phyloP scores from a whole-genome alignment of 2,888 invertebrate species.

The Eupithecia vulgata region DNA sequence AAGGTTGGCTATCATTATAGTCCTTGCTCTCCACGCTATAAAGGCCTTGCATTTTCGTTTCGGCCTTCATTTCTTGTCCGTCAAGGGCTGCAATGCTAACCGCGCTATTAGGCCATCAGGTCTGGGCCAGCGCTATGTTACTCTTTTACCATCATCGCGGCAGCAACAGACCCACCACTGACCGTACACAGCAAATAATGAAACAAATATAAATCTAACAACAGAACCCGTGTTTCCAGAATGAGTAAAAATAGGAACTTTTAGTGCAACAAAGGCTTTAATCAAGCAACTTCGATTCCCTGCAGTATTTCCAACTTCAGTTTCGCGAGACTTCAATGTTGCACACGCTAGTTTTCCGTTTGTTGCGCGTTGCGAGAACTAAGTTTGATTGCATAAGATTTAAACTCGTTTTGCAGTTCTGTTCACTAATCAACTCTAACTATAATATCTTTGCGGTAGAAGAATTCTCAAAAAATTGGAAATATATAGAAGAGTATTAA shows the following conservation, averaged over 20 bases:
- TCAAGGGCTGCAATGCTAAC: no score
- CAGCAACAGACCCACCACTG: no score
- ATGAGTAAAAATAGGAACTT: background rate
- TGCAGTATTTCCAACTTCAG: slow-evolving; percentile 12
- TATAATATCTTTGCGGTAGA: background rate
- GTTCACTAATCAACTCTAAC: background rate
- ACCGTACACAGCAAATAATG: background rate
- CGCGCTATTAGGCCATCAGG: no score
- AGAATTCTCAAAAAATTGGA: no score
- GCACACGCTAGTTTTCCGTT: background rate
- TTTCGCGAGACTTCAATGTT: background rate
- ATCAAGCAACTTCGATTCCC: slow-evolving; percentile 17
- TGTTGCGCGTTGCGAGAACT: background rate
- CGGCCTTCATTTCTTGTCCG: no score
- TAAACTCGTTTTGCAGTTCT: background rate
- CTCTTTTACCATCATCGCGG: no score
- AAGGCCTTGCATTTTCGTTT: no score
- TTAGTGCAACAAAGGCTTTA: slow-evolving; percentile 17
- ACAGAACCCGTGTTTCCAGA: background rate
- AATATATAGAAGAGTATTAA: no score
- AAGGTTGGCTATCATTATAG: no score
- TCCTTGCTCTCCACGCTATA: no score
- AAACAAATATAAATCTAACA: background rate
- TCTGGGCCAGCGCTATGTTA: no score
- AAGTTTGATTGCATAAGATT: slow-evolving; percentile 6